Percentiles rank a stretch among this genome's conserved stretches.
Evolutionary conservation across 2,797 vertebrate species (phyloP).

Genomic region (Phoebastria nigripes): DNA sequence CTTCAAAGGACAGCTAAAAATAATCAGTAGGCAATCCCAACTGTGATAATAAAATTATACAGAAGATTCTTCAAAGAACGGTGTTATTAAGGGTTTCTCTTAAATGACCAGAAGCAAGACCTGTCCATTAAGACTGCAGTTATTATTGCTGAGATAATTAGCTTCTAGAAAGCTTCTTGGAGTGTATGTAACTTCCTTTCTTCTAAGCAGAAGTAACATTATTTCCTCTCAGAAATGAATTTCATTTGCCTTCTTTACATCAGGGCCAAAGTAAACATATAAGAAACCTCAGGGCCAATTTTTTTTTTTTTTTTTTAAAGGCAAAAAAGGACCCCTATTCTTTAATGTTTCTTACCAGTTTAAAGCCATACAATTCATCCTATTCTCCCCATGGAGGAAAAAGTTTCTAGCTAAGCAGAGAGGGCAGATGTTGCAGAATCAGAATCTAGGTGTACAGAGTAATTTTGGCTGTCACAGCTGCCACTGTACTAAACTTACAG

Average conservation of each 20-base stretch:
- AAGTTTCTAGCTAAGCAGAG: neutral
- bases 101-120: slow-evolving; percentile 8
- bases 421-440: neutral
- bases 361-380: neutral
- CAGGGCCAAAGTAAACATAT: slow-evolving; percentile 8
- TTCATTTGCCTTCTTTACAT: slow-evolving; percentile 16
- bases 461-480: neutral
- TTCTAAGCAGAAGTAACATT: slow-evolving; percentile 30
- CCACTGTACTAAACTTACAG: neutral
- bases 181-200: neutral
- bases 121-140: neutral
- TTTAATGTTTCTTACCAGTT: neutral
- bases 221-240: slow-evolving; percentile 35
- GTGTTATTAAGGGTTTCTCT: neutral
- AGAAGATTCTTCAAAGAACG: neutral
- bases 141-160: slow-evolving; percentile 65
- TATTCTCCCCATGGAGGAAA: neutral
- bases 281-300: neutral
- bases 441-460: neutral
- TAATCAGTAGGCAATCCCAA: slow-evolving; percentile 13
- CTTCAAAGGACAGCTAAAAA: slow-evolving; percentile 10
- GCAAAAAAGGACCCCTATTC: neutral
- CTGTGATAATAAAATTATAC: slow-evolving; percentile 14
- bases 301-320: neutral
- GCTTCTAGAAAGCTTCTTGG: neutral